A percentile compares a stretch with the other conserved stretches of the same genome.
Evolutionary conservation across 2,113 vertebrate genomes (phyloP).

Genomic region (Menura novaehollandiae): DNA sequence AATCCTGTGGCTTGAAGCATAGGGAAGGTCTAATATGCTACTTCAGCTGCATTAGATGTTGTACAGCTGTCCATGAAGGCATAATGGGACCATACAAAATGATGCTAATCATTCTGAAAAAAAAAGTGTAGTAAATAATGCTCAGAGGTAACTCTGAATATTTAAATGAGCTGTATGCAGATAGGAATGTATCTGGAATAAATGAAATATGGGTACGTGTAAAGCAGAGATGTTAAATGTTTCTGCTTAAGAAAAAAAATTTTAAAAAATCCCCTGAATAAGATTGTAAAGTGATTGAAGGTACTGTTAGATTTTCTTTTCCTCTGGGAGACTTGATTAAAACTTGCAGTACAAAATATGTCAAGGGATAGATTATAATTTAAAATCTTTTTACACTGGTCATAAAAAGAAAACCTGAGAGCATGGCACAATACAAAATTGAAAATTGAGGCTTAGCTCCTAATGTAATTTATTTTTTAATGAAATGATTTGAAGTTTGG

Average conservation of each 20-base stretch:
- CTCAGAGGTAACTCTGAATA: neutral
- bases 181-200: neutral
- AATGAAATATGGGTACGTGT: neutral
- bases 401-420: constrained; percentile 53
- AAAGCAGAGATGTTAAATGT: constrained; percentile 23
- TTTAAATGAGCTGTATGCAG: neutral
- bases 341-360: constrained; percentile 33
- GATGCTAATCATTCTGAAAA: constrained; percentile 8
- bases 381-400: constrained; percentile 40
- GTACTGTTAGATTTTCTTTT: constrained; percentile 28
- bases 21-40: neutral
- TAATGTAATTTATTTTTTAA: constrained; percentile 63
- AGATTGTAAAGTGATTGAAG: constrained; percentile 31
- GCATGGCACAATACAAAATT: constrained; percentile 26
- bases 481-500: constrained; percentile 56
- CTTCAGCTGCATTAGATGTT: neutral
- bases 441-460: constrained; percentile 40
- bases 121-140: neutral
- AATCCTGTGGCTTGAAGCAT: neutral
- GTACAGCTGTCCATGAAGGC: neutral
- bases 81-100: neutral
- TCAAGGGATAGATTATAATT: constrained; percentile 53
- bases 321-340: constrained; percentile 47
- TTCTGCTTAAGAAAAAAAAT: neutral
- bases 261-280: neutral